Conservation (phyloP, 2,888 invertebrate species). For the Drosophila diplacantha region DNA sequence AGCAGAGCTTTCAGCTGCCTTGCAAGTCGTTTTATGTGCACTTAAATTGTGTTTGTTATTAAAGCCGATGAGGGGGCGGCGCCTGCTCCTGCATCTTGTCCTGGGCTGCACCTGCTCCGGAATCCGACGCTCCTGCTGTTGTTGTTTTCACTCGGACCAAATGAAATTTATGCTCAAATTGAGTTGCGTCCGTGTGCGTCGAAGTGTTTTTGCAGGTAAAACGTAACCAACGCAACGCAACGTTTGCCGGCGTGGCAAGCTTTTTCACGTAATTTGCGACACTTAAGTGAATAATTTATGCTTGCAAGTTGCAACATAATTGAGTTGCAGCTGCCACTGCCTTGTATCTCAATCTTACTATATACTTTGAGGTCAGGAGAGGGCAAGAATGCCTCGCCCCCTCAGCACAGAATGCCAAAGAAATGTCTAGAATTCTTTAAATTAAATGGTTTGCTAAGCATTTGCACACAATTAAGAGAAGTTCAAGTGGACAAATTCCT, state of each 20-base stretch:
- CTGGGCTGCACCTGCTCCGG: slow-evolving; percentile 2
- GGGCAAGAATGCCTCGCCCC: slow-evolving; percentile 4
- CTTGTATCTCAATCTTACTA: slow-evolving; percentile 24
- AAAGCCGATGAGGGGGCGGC: slow-evolving; percentile 42
- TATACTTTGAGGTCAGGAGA: slow-evolving; percentile 31
- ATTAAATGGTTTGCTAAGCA: background rate
- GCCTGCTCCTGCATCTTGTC: background rate
- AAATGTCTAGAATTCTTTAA: background rate
- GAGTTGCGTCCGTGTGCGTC: slow-evolving; percentile 55
- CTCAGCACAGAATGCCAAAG: background rate
- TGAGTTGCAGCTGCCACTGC: slow-evolving; percentile 44
- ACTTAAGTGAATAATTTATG: slow-evolving; percentile 65
- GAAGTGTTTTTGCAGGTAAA: slow-evolving; percentile 49
- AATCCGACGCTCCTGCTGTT: slow-evolving; percentile 36
- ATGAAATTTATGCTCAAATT: slow-evolving; percentile 65
- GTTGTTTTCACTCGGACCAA: slow-evolving; percentile 49
- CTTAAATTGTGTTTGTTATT: slow-evolving; percentile 69
- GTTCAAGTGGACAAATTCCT: background rate
- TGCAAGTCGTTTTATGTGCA: slow-evolving; percentile 62
- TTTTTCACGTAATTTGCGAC: slow-evolving; percentile 53
- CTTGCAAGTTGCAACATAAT: slow-evolving; percentile 51
- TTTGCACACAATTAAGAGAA: background rate
- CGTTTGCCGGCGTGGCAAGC: slow-evolving; percentile 15
- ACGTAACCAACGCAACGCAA: slow-evolving; percentile 10
- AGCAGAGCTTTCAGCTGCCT: slow-evolving; percentile 47